phyloP scores from a whole-genome alignment of 2,113 vertebrate genomes.

The Amphilophus citrinellus region DNA sequence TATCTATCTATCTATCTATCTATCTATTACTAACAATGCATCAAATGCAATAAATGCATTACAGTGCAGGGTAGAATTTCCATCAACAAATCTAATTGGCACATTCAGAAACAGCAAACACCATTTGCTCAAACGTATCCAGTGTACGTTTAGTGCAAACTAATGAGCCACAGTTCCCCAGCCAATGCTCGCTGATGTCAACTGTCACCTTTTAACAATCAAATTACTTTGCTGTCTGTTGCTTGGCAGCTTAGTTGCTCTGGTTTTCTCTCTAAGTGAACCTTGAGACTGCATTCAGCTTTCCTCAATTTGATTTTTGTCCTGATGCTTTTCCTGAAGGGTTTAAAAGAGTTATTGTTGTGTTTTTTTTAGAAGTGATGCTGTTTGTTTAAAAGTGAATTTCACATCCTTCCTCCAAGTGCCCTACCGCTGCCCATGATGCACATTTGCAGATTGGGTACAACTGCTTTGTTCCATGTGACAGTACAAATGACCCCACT shows the following conservation, averaged over 20 bases:
- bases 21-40: background rate
- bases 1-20: too few species aligned
- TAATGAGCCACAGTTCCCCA: background rate
- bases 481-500: background rate
- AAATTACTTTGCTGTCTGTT: conserved; percentile 43
- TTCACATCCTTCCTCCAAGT: background rate
- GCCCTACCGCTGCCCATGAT: background rate
- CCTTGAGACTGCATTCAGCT: conserved; percentile 21
- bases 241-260: conserved; percentile 8
- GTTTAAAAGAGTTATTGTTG: background rate
- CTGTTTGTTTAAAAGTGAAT: background rate
- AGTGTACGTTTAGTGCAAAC: background rate
- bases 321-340: background rate
- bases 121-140: conserved; percentile 13
- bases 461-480: background rate
- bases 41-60: background rate
- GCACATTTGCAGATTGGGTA: background rate
- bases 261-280: conserved; percentile 20
- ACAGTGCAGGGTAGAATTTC: background rate
- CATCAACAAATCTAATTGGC: background rate
- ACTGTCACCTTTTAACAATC: conserved; percentile 25
- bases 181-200: conserved; percentile 12
- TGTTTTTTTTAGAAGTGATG: background rate
- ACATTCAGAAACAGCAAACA: background rate
- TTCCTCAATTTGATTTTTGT: background rate